Conservation (phyloP, 2,113 vertebrate genomes). For the human (Homo sapiens) region GRCh38 chr2:110743001-110743500, state of each 20-base stretch:
- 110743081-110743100: not conserved
- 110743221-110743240: not conserved
- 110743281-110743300: not conserved
- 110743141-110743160: not conserved
- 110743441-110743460: not conserved
- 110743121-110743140: not conserved
- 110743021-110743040: not conserved
- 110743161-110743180: not conserved
- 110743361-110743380: not conserved
- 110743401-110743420: not conserved
- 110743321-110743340: not conserved
- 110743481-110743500: not conserved
- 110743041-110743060: not conserved
- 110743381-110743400: not conserved
- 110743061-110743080: not conserved
- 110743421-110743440: not conserved
- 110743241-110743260: not conserved
- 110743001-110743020: not conserved
- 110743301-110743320: not conserved
- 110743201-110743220: not conserved
- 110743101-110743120: not conserved
- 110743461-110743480: not conserved
- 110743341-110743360: not conserved
- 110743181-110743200: not conserved
- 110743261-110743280: not conserved